Percentiles rank a stretch among this genome's conserved stretches.
phyloP scores from a whole-genome alignment of 2,888 invertebrate genomes.

The Ctena decussata region DNA sequence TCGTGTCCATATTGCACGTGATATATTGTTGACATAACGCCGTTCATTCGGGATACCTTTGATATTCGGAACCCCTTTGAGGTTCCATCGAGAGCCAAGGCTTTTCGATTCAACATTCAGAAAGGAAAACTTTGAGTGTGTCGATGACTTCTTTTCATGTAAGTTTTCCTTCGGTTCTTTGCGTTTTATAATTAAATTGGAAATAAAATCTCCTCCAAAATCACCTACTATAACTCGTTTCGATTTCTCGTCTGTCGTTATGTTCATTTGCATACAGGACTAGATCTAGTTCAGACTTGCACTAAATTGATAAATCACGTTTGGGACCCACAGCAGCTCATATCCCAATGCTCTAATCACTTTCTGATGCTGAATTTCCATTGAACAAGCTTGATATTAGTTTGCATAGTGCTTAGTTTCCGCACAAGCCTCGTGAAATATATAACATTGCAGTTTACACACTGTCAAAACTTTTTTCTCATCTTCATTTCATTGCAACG shows the following conservation, averaged over 20 bases:
- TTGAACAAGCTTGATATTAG: too few relatives aligned
- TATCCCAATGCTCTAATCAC: too few relatives aligned
- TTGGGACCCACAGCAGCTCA: too few relatives aligned
- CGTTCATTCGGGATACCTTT: conserved; percentile 26
- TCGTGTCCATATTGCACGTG: conserved; percentile 19
- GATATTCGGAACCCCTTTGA: conserved; percentile 23
- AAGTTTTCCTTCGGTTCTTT: not conserved
- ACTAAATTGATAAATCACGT: too few relatives aligned
- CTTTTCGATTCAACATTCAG: not conserved
- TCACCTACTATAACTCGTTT: not conserved
- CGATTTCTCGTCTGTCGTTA: not conserved
- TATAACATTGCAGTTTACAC: too few relatives aligned
- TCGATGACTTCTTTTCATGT: not conserved
- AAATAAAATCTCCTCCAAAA: not conserved
- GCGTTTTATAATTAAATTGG: not conserved
- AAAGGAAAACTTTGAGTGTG: not conserved
- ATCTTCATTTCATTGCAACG: too few relatives aligned
- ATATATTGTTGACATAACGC: not conserved
- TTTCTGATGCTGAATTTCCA: too few relatives aligned
- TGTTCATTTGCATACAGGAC: not conserved
- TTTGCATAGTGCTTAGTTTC: too few relatives aligned
- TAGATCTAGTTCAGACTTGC: too few relatives aligned
- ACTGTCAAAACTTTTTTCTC: too few relatives aligned
- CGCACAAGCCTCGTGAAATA: too few relatives aligned
- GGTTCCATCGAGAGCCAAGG: not conserved